A percentile compares a stretch with the other conserved stretches of the same genome.
Conservation (phyloP, 2,113 vertebrate species). For the Clarias macrocephalus region DNA sequence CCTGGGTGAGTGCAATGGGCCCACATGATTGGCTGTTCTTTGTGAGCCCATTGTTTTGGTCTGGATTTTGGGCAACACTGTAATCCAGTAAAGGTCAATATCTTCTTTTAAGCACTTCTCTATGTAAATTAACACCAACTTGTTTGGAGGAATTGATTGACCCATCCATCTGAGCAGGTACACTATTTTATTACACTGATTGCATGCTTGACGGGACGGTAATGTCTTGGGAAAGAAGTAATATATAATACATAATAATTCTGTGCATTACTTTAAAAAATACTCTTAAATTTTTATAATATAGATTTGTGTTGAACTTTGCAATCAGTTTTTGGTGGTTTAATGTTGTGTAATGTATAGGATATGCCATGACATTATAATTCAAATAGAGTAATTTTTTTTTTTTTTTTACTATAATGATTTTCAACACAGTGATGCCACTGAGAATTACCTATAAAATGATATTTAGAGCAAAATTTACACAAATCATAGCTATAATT, state of each 20-base stretch:
- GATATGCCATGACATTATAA: neutral
- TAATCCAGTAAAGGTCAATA: slow-evolving; percentile 42
- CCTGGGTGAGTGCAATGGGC: slow-evolving; percentile 68
- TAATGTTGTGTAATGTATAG: neutral
- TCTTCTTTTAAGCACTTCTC: neutral
- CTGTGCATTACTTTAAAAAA: neutral
- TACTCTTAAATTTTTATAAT: neutral
- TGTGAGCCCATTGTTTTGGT: slow-evolving; percentile 64
- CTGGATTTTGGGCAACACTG: slow-evolving; percentile 52
- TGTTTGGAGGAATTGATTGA: neutral
- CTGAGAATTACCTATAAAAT: neutral
- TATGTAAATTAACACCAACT: neutral
- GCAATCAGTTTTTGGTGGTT: neutral
- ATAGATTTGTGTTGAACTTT: neutral
- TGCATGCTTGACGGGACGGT: neutral
- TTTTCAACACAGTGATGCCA: neutral
- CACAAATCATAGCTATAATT: neutral
- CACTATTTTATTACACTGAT: neutral
- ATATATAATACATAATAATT: no score
- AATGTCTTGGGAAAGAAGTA: neutral
- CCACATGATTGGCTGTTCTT: slow-evolving; percentile 63
- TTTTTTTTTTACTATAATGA: no score
- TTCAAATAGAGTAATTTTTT: neutral
- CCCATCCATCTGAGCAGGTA: slow-evolving; percentile 31
- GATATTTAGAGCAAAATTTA: neutral